Percentiles rank a stretch among this genome's conserved stretches.
Evolutionary conservation across 2,888 invertebrate genomes (phyloP).

Genomic region (Zaprionus lineosus): DNA sequence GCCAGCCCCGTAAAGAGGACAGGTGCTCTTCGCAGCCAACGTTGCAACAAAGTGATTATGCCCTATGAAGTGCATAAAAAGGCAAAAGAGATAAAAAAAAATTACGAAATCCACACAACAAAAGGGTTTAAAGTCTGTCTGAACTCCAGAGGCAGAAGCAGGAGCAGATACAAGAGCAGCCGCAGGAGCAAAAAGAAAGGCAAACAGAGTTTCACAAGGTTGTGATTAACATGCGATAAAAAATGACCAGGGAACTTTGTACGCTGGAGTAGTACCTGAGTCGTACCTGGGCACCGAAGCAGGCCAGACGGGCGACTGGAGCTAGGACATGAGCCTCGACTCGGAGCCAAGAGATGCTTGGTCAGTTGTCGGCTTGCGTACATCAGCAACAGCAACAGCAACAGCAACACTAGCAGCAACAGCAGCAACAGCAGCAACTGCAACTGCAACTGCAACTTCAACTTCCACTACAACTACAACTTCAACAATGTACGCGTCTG

Average conservation of each 20-base stretch:
- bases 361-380: conserved; percentile 69
- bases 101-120: conserved; percentile 47
- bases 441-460: neutral
- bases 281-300: conserved; percentile 45
- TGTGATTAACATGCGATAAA: conserved; percentile 78
- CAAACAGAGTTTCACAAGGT: conserved; percentile 76
- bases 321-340: conserved; percentile 22
- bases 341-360: conserved; percentile 28
- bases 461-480: conserved; percentile 24
- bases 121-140: conserved; percentile 52
- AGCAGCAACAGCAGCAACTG: conserved; percentile 10
- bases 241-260: conserved; percentile 64
- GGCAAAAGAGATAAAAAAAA: neutral
- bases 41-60: conserved; percentile 28
- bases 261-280: too few species aligned
- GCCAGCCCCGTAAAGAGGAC: conserved; percentile 22
- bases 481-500: too few species aligned
- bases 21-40: conserved; percentile 27
- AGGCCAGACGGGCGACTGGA: conserved; percentile 25
- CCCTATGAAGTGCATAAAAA: conserved; percentile 49
- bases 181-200: conserved; percentile 42
- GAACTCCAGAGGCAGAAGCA: conserved; percentile 3
- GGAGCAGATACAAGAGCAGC: conserved; percentile 18
- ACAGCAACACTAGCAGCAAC: conserved; percentile 33
- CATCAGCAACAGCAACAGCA: conserved; percentile 23